Evolutionary conservation across 23 tunicate genomes (phyloP).

Genomic region (Ascidia mentula): DNA sequence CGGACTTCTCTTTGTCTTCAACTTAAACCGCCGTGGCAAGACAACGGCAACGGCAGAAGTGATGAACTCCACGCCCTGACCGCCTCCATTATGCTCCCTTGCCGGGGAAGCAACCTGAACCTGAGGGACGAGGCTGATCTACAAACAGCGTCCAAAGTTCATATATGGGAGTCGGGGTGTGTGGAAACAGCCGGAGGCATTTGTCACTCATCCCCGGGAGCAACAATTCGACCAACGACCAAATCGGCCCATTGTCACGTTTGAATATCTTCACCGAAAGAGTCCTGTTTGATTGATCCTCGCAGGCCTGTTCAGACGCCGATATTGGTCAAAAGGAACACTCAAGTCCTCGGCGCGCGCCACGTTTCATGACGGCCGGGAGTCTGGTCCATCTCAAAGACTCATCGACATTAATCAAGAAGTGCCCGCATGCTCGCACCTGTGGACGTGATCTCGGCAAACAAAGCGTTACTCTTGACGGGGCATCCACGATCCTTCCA

Average conservation of each 20-base stretch:
- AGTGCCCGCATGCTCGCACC: slow-evolving; percentile 4
- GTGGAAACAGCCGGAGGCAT: no score
- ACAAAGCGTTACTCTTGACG: neutral
- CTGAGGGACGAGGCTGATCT: no score
- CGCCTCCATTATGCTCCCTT: no score
- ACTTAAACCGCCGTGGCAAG: neutral
- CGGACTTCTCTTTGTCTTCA: neutral
- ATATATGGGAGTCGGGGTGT: no score
- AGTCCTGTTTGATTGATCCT: neutral
- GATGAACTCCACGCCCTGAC: slow-evolving; percentile 7
- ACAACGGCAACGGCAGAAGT: neutral
- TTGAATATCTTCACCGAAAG: neutral
- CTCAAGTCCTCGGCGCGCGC: slow-evolving; percentile 1
- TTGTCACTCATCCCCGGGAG: neutral
- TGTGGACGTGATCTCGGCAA: neutral
- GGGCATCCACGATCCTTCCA: neutral
- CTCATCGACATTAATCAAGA: neutral
- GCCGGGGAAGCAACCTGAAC: no score
- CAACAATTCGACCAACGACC: neutral
- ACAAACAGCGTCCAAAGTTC: no score
- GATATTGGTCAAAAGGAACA: neutral
- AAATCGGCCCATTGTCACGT: slow-evolving; percentile 2
- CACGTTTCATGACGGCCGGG: neutral
- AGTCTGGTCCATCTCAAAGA: neutral
- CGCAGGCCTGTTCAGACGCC: slow-evolving; percentile 1